These are phyloP conservation scores for Mus caroli DNA, from an alignment of 2,797 vertebrate species.

Conservation along the genomic window DNA sequence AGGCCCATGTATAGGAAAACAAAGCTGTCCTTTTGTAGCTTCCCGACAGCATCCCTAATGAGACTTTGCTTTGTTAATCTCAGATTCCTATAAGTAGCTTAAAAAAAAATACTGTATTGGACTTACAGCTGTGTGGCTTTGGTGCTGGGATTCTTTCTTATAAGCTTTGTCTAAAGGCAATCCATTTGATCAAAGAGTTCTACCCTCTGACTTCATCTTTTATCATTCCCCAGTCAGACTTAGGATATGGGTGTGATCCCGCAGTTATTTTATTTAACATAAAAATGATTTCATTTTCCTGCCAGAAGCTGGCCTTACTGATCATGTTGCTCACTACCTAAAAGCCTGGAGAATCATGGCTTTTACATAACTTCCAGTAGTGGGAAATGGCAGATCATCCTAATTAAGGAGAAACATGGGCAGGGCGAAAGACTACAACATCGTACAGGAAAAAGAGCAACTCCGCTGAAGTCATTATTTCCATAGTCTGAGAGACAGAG, in stretches of 20 bases:
- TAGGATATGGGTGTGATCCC: slow-evolving; percentile 79
- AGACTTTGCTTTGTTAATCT: slow-evolving; percentile 35
- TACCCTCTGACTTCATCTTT: slow-evolving; percentile 74
- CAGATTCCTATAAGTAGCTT: slow-evolving; percentile 21
- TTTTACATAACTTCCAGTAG: slow-evolving; percentile 77
- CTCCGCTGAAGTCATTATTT: slow-evolving; percentile 14
- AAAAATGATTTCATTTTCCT: slow-evolving; percentile 84
- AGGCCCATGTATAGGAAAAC: background rate
- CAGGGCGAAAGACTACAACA: slow-evolving; percentile 14
- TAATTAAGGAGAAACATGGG: slow-evolving; percentile 81
- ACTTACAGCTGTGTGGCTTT: slow-evolving; percentile 44
- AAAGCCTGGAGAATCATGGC: slow-evolving; percentile 72
- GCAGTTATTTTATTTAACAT: slow-evolving; percentile 86
- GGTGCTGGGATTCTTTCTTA: slow-evolving; percentile 27
- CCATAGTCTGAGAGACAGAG: slow-evolving; percentile 59
- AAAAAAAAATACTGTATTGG: background rate
- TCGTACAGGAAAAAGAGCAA: slow-evolving; percentile 55
- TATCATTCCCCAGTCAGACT: slow-evolving; percentile 73
- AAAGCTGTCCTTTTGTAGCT: background rate
- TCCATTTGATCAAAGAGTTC: slow-evolving; percentile 82
- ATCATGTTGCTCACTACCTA: slow-evolving; percentile 82
- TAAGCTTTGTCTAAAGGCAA: slow-evolving; percentile 80
- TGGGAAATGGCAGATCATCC: slow-evolving; percentile 77
- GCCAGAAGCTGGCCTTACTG: slow-evolving; percentile 77
- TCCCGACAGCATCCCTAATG: background rate